phyloP scores from a whole-genome alignment of 2,888 invertebrate genomes.

The Clostera curtula region DNA sequence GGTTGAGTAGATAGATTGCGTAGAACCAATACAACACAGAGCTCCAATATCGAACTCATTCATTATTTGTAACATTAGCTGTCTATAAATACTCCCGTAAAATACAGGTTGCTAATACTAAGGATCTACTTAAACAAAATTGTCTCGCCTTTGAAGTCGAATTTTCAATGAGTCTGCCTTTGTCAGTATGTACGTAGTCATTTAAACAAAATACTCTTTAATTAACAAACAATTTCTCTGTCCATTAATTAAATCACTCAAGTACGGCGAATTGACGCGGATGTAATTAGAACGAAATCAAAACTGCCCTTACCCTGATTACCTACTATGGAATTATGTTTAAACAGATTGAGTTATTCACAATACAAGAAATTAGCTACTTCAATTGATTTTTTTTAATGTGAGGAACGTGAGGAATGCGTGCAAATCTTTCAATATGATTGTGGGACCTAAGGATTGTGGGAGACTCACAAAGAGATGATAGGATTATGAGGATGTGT shows the following conservation, averaged over 20 bases:
- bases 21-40: too few species aligned
- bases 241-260: constrained; percentile 9
- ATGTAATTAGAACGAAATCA: constrained; percentile 11
- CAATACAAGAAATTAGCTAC: constrained; percentile 6
- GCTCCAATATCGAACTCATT: too few species aligned
- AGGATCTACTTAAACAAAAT: constrained; percentile 8
- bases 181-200: constrained; percentile 6
- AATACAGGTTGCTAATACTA: too few species aligned
- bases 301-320: constrained; percentile 9
- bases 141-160: constrained; percentile 7
- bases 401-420: too few species aligned
- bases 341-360: constrained; percentile 16
- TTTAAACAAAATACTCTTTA: constrained; percentile 10
- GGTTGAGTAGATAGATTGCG: too few species aligned
- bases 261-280: constrained; percentile 1
- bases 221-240: constrained; percentile 11
- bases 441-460: too few species aligned
- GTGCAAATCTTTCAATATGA: too few species aligned
- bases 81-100: too few species aligned
- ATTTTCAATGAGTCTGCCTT: constrained; percentile 7
- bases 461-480: too few species aligned
- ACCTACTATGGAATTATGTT: constrained; percentile 10
- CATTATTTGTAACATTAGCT: too few species aligned
- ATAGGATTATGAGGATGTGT: too few species aligned
- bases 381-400: too few species aligned